Evolutionary conservation across 1,140 invertebrate genomes (phyloP), one percentile per base, ranked within the genome.

Genomic region (Lethocerus indicus): DNA sequence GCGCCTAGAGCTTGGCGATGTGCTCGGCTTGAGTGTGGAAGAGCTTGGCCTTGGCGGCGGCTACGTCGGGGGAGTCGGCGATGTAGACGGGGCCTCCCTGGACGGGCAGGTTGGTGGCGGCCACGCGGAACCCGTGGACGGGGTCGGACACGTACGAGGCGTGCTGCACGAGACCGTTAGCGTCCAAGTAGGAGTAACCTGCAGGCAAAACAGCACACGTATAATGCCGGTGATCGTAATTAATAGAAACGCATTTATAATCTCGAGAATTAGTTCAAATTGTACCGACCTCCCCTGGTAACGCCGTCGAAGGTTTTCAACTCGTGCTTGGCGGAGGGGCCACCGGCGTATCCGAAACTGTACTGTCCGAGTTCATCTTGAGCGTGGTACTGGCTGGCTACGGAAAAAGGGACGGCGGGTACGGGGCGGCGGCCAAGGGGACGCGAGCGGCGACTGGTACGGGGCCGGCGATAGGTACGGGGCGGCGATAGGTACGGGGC

Each of bases 151-250:
- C 68, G 60, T 82, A 82, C 47, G 71, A 66, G 18, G 78, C 74
- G 23, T 71, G 72, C 60, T 81, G 79, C 3, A 78, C 56, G 23
- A 76, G 61, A 2, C 79, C 79, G 59, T 80, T 70, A 9, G 73
- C 71, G 59, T 83, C 80, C 20, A 83, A 67, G 58, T 82, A 83
- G 47, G 75, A 77, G 60, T 80, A 83, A 18, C 42, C 50, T 51
- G 35, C 5, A 23, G 26, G 14, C 41, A 43, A 24, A 43, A 5
- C n/a, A 40, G 16, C 5, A 9, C 9, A 32, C n/a, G n/a, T n/a
- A n/a, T n/a, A n/a, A n/a, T n/a, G n/a, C n/a, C n/a, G n/a, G n/a
- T n/a, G n/a, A n/a, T n/a, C n/a, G n/a, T n/a, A n/a, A n/a, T n/a
- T n/a, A n/a, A n/a, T n/a, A n/a, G n/a, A n/a, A n/a, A n/a, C n/a